These are phyloP conservation scores for Gephyroberyx darwinii DNA, from an alignment of 2,797 vertebrate species.

Conservation along the genomic window DNA sequence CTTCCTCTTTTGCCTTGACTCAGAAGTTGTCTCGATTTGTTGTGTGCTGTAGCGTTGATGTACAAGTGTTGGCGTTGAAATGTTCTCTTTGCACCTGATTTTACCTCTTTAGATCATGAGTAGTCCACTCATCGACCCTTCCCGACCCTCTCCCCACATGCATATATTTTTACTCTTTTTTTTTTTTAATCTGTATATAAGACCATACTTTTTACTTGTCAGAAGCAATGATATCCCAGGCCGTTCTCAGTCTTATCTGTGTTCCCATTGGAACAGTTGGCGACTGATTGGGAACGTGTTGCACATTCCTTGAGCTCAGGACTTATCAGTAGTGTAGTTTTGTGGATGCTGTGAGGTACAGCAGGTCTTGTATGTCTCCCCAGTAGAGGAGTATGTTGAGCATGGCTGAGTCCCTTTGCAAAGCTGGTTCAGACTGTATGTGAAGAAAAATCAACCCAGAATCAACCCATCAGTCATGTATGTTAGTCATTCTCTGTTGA, in stretches of 20 bases:
- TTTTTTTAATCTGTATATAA: slow-evolving; percentile 64
- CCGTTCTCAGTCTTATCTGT: slow-evolving; percentile 71
- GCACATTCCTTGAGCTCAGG: slow-evolving; percentile 84
- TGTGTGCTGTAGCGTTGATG: slow-evolving; percentile 33
- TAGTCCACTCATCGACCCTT: slow-evolving; percentile 39
- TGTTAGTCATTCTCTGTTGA: slow-evolving; percentile 46
- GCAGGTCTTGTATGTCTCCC: slow-evolving; percentile 47
- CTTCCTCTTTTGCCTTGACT: slow-evolving; percentile 70
- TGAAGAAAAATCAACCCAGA: slow-evolving; percentile 27
- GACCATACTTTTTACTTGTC: slow-evolving; percentile 64
- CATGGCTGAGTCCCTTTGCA: slow-evolving; percentile 49
- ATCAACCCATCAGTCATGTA: slow-evolving; percentile 32
- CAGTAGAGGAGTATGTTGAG: slow-evolving; percentile 40
- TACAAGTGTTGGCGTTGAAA: slow-evolving; percentile 62
- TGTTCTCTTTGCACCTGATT: slow-evolving; percentile 70
- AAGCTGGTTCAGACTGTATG: slow-evolving; percentile 54
- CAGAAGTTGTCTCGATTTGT: slow-evolving; percentile 62
- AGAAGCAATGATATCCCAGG: slow-evolving; percentile 76
- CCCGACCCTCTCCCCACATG: slow-evolving; percentile 36
- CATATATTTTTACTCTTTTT: slow-evolving; percentile 52
- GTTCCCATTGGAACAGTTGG: slow-evolving; percentile 50
- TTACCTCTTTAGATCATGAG: slow-evolving; percentile 66
- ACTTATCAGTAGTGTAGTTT: slow-evolving; percentile 72
- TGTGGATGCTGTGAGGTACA: slow-evolving; percentile 64
- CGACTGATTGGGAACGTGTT: slow-evolving; percentile 73